Base-by-base conservation (phyloP, 2,113 vertebrate species). In the Zapus hudsonius region DNA sequence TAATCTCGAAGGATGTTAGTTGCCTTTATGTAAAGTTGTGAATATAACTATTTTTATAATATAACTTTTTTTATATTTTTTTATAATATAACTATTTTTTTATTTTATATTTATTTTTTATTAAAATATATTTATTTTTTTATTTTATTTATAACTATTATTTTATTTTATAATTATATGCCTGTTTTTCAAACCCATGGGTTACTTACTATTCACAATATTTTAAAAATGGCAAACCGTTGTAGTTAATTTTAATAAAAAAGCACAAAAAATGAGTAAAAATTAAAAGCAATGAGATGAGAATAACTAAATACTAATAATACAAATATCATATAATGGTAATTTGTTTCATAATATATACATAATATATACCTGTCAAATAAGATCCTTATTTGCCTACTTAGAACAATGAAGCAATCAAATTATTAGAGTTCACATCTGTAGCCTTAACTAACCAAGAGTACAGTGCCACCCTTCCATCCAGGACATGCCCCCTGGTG, bases 161-260 rank as follows among this genome's bases (percentile, higher is more conserved):
- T n/a, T n/a, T n/a, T n/a, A n/a, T 92, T 33, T 74, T 59, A 44
- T 64, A 36, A 85, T 57, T 78, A 59, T 36, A 87, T 59, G 44
- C 5, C 36, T 87, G 31, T 66, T 70, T 84, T 82, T 23, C 15
- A 84, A 91, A 88, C 89, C 9, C 1, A 29, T 40, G 80, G 25
- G 67, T 55, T 84, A 69, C n/a, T n/a, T n/a, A n/a, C 22, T 61
- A 55, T 66, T 63, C 59, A 82, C 89, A 84, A 67, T 27, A 31
- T 7, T 44, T 73, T 88, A 72, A 76, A n/a, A 95, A 83, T 67
- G 23, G 29, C 25, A 59, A 92, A 93, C 31, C 84, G 87, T 16
- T 83, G 20, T 19, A 87, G 36, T 20, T 61, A 23, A 93, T 89
- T 91, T 85, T 59, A 59, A 85, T 73, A 86, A 84, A 90, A 94